phyloP scores from a whole-genome alignment of 2,113 vertebrate species.

The Archilochus colubris region DNA sequence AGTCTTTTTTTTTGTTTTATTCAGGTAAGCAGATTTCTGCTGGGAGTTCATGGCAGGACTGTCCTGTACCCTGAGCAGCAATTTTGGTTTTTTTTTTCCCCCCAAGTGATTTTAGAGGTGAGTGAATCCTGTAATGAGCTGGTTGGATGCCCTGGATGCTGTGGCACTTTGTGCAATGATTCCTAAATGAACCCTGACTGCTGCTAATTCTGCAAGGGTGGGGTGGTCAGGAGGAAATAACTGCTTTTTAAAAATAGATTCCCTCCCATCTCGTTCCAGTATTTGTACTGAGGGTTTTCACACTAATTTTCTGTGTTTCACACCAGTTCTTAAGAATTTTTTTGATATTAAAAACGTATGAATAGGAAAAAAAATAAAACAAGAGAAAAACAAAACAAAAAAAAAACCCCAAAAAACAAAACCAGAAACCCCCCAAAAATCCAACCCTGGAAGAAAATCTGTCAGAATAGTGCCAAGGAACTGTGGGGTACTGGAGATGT shows the following conservation, averaged over 20 bases:
- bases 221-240: neutral
- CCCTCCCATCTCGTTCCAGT: neutral
- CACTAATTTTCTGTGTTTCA: conserved; percentile 12
- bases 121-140: rapidly evolving
- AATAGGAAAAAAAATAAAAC: too few relatives aligned
- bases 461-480: neutral
- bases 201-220: neutral
- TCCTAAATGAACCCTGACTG: neutral
- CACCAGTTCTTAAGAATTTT: neutral
- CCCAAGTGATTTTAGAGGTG: conserved; percentile 49
- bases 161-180: neutral
- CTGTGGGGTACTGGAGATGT: neutral
- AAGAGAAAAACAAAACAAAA: too few relatives aligned
- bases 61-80: neutral
- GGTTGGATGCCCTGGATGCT: neutral
- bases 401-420: neutral
- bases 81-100: neutral
- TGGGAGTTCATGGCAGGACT: neutral
- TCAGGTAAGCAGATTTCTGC: neutral
- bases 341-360: neutral
- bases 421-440: too few relatives aligned
- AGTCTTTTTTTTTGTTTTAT: neutral
- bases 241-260: conserved; percentile 47
- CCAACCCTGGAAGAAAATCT: neutral
- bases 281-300: neutral